Percentiles rank a stretch among this genome's conserved stretches.
These are phyloP conservation scores for Eumaeus atala DNA, from an alignment of 1,140 invertebrate genomes.

Conservation along the genomic window DNA sequence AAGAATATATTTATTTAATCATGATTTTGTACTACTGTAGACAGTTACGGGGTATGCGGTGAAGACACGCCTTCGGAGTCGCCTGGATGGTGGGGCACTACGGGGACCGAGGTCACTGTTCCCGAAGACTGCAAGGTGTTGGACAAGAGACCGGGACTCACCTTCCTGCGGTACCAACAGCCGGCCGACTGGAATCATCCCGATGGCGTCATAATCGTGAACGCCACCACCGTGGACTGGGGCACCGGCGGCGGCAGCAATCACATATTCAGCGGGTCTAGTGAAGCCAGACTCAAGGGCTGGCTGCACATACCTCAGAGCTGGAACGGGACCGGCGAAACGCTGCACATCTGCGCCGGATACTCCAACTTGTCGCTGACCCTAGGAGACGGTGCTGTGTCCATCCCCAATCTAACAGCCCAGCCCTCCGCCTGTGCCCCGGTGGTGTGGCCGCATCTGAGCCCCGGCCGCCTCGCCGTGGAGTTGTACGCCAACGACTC, in stretches of 20 bases:
- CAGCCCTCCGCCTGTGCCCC: slow-evolving; percentile 79
- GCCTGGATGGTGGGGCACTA: slow-evolving; percentile 91
- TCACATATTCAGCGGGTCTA: slow-evolving; percentile 79
- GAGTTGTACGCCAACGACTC: slow-evolving; percentile 82
- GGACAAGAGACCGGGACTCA: slow-evolving; percentile 90
- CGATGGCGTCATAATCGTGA: slow-evolving; percentile 88
- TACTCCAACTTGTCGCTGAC: slow-evolving; percentile 55
- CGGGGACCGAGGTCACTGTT: slow-evolving; percentile 85
- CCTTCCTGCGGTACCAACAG: slow-evolving; percentile 89
- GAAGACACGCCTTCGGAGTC: slow-evolving; percentile 86
- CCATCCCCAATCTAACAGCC: slow-evolving; percentile 78
- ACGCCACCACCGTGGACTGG: slow-evolving; percentile 87
- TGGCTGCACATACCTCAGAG: slow-evolving; percentile 84
- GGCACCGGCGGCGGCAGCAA: slow-evolving; percentile 80
- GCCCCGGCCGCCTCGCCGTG: slow-evolving; percentile 76
- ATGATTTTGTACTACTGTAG: slow-evolving; percentile 39
- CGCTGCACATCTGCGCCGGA: slow-evolving; percentile 83
- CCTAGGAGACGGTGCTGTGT: slow-evolving; percentile 35
- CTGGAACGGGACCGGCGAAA: slow-evolving; percentile 81
- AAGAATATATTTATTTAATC: neutral
- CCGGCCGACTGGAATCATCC: slow-evolving; percentile 91
- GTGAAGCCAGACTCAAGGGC: slow-evolving; percentile 84
- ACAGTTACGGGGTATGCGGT: slow-evolving; percentile 88
- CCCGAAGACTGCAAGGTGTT: slow-evolving; percentile 85
- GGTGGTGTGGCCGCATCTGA: slow-evolving; percentile 75